Base-by-base conservation (phyloP, 1,140 invertebrate species). In the Drosophila takahashii region DNA sequence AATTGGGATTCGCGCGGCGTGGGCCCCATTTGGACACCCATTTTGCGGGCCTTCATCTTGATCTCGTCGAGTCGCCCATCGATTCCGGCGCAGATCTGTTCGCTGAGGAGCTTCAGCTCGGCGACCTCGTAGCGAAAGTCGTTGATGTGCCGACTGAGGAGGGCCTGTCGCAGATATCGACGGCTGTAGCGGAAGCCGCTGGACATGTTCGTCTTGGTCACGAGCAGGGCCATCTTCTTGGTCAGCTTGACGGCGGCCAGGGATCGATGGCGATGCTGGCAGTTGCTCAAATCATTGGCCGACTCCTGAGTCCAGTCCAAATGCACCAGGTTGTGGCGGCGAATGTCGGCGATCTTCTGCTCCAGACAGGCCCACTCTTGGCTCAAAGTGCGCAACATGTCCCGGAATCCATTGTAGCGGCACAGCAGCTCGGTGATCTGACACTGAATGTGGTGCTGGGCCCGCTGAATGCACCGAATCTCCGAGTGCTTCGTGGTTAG, bases 41-140 rank as follows among this genome's bases (percentile, higher is more conserved):
- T 8, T 7, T n/a, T 0, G 0, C 3, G 5, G 29, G 45, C 53
- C 52, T 51, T 44, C 11, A 18, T 5, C 7, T 41, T n/a, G 13
- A 77, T 50, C 2, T 18, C 32, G 0, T 16, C n/a, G 6, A 65
- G 44, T 5, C 80, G 80, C 4, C 13, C n/a, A 0, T 37, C 7
- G 10, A 72, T 60, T 6, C 76, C 76, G 7, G 3, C 0, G 6
- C 2, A 15, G 6, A 84, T 36, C 10, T 84, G 71, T 0, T 52
- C n/a, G 1, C 16, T 44, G 2, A 51, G 72, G 0, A 45, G 26
- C n/a, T 26, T 5, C 0, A 84, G 7, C 27, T 79, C 60, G 0
- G 36, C 4, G 27, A 84, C 29, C 22, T 83, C 76, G 0, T 13
- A 5, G 0, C 22, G n/a, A 1, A 84, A 76, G 2, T 76, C 72